phyloP scores from a whole-genome alignment of 2,797 vertebrate species.

The Prionace glauca region DNA sequence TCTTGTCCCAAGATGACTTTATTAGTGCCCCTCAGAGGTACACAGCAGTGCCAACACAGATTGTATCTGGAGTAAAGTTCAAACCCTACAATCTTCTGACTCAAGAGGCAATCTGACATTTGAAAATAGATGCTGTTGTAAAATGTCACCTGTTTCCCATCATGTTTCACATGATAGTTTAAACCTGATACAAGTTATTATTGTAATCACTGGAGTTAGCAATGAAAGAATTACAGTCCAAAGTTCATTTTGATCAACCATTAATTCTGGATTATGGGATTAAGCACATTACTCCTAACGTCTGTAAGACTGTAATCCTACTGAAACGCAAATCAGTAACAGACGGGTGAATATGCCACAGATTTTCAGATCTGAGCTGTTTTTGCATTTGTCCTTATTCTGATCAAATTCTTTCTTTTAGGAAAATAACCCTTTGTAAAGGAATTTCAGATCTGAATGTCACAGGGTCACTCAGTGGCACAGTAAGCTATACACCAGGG shows the following conservation, averaged over 20 bases:
- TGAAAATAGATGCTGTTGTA: neutral
- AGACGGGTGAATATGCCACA: neutral
- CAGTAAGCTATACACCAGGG: too few species aligned
- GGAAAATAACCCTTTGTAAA: neutral
- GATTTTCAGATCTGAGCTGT: neutral
- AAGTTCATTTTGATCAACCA: slow-evolving; percentile 24
- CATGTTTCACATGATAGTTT: neutral
- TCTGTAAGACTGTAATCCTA: slow-evolving; percentile 4
- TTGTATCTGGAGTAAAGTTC: neutral
- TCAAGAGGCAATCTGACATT: neutral
- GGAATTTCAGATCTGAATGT: neutral
- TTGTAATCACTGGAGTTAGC: slow-evolving; percentile 5
- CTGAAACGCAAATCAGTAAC: neutral
- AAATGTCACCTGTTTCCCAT: neutral
- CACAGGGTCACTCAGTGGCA: neutral
- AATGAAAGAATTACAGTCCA: slow-evolving; percentile 1
- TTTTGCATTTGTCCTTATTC: neutral
- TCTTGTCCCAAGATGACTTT: neutral
- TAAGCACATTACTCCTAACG: neutral
- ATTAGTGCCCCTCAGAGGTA: neutral
- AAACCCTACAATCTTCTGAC: neutral
- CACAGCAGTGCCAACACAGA: neutral
- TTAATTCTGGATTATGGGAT: slow-evolving; percentile 36
- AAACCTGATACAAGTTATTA: slow-evolving; percentile 15
- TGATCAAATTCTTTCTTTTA: neutral